These are phyloP conservation scores for Ornithoptera priamus DNA, from an alignment of 2,888 invertebrate species.

Conservation along the genomic window DNA sequence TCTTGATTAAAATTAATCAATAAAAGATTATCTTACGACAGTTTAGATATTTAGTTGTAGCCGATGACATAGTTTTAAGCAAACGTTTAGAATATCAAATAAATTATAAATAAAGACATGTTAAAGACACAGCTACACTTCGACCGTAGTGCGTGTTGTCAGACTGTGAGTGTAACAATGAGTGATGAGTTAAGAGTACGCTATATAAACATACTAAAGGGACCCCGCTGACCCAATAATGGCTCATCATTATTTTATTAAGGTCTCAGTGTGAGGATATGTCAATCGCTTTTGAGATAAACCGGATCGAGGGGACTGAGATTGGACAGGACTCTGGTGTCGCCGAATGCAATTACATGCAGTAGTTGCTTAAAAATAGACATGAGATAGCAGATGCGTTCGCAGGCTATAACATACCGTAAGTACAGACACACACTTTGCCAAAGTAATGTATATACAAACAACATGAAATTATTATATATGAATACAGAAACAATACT, in stretches of 20 bases:
- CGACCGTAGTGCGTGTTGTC: neutral
- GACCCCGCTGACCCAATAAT: neutral
- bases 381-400: constrained; percentile 14
- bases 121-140: neutral
- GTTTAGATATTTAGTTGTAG: neutral
- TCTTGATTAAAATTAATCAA: neutral
- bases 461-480: neutral
- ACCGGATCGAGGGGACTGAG: constrained; percentile 20
- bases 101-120: neutral
- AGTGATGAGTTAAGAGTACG: neutral
- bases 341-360: constrained; percentile 18
- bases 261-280: constrained; percentile 13
- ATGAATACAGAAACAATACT: too few species aligned
- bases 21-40: neutral
- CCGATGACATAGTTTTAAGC: neutral
- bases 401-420: neutral
- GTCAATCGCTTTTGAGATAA: constrained; percentile 18
- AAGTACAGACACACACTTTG: neutral
- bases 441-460: neutral
- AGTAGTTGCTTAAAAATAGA: constrained; percentile 18
- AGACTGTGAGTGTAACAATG: neutral
- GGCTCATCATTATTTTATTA: constrained; percentile 21
- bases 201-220: neutral
- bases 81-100: neutral
- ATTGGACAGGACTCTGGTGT: constrained; percentile 12